Evolutionary conservation across 2,797 vertebrate species (phyloP).

Genomic region (Chelonia mydas): DNA sequence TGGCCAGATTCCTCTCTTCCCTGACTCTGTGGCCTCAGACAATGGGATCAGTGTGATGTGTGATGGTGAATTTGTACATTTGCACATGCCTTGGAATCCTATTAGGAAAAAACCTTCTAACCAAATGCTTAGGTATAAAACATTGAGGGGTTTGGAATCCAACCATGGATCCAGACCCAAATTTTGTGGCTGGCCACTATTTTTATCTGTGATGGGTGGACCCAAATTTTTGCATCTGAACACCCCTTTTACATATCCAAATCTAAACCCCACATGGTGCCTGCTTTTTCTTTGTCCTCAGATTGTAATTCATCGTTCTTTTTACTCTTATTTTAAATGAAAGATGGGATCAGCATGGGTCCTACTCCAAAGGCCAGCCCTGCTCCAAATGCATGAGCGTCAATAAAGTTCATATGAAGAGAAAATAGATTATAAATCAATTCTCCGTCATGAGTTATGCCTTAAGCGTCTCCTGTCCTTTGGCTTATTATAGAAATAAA

Average conservation of each 20-base stretch:
- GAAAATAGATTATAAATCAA: conserved; percentile 24
- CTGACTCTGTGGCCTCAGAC: background rate
- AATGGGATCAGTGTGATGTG: background rate
- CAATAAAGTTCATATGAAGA: background rate
- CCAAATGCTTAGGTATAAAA: background rate
- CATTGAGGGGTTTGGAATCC: background rate
- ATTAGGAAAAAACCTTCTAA: background rate
- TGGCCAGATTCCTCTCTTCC: background rate
- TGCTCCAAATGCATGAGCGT: conserved; percentile 11
- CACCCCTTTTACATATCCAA: background rate
- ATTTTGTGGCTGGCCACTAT: background rate
- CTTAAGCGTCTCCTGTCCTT: background rate
- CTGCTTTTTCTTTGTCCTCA: background rate
- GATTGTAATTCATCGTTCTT: background rate
- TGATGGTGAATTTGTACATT: background rate
- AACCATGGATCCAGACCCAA: background rate
- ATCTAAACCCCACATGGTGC: background rate
- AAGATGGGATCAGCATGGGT: conserved; percentile 48
- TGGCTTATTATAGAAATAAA: background rate
- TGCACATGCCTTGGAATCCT: background rate
- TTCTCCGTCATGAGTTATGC: conserved; percentile 14
- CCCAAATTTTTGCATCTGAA: background rate
- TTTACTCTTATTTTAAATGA: conserved; percentile 1
- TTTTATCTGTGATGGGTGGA: background rate
- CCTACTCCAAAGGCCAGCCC: conserved; percentile 2